Evolutionary conservation across 35 echinoderm and acorn worm species (phyloP), one percentile per base, ranked within the genome.

Genomic region (Diadema setosum): DNA sequence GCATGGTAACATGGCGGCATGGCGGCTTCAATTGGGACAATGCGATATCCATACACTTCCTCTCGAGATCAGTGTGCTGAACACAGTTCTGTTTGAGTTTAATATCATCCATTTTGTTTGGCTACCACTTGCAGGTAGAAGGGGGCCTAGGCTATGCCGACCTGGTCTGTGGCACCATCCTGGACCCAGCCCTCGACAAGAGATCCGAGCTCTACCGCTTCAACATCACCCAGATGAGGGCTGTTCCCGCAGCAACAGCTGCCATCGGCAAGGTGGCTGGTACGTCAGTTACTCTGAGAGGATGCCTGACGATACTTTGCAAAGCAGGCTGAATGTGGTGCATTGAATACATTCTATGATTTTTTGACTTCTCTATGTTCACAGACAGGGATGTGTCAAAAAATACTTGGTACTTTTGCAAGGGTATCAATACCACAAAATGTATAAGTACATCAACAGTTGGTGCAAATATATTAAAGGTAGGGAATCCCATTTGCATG

Each of bases 191-290:
- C 2, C 42, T 97, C 3, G 88, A 97, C 76, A 87, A 91, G 55
- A 70, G 26, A 31, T 97, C 95, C 55, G 84, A 94, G 40, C 55
- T 81, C 17, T 94, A 91, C 32, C 67, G 57, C n/a, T 98, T 85
- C 46, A 91, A 91, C 58, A 91, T 94, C 65, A 83, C 86, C 16
- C 91, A 97, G 65, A 97, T 97, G 95, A 80, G 57, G 24, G 95
- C 95, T 50, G 87, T 90, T 8, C 65, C 90, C 56, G 56, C 87
- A 30, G 91, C 95, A 46, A 25, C 84, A 31, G 87, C 91, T 26
- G 83, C 82, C 41, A 59, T 97, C 36, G 91, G 70, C 30, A 97
- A 97, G 75, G 84, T 86, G 34, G 89, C 88, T 90, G 95, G 95
- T 97, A 35, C 60, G 84, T 27, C 41, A 46, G 18, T 21, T 2